These are phyloP conservation scores for Octopus bimaculoides DNA, from an alignment of 1,140 invertebrate genomes.

Conservation along the genomic window DNA sequence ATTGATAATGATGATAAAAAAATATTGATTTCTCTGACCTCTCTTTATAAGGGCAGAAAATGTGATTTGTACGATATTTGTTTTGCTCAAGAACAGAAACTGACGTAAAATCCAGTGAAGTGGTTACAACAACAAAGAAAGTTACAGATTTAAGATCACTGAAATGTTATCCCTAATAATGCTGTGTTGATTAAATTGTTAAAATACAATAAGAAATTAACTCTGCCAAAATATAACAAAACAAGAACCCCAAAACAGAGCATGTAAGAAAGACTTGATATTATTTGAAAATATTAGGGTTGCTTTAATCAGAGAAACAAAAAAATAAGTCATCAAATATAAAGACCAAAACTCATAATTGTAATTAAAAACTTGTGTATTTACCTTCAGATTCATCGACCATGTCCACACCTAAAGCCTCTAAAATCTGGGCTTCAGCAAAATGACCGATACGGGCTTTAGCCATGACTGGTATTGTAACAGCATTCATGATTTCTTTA, in stretches of 20 bases:
- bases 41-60: too few relatives aligned
- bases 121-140: too few relatives aligned
- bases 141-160: too few relatives aligned
- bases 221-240: not conserved
- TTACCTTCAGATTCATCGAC: conserved; percentile 52
- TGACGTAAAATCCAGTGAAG: too few relatives aligned
- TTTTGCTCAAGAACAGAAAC: too few relatives aligned
- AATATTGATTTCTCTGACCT: too few relatives aligned
- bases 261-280: not conserved
- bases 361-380: not conserved
- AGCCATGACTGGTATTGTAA: conserved; percentile 52
- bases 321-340: not conserved
- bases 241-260: not conserved
- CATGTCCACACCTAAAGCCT: conserved; percentile 51
- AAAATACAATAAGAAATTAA: too few relatives aligned
- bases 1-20: too few relatives aligned
- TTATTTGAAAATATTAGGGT: not conserved
- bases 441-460: conserved; percentile 51
- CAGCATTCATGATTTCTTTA: conserved; percentile 47
- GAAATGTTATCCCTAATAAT: too few relatives aligned
- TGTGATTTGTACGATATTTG: too few relatives aligned
- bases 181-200: too few relatives aligned
- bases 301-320: not conserved
- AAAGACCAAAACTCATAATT: too few relatives aligned
- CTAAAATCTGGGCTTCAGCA: conserved; percentile 50